Conservation (phyloP, 2,113 vertebrate species). For the Hylia prasina region DNA sequence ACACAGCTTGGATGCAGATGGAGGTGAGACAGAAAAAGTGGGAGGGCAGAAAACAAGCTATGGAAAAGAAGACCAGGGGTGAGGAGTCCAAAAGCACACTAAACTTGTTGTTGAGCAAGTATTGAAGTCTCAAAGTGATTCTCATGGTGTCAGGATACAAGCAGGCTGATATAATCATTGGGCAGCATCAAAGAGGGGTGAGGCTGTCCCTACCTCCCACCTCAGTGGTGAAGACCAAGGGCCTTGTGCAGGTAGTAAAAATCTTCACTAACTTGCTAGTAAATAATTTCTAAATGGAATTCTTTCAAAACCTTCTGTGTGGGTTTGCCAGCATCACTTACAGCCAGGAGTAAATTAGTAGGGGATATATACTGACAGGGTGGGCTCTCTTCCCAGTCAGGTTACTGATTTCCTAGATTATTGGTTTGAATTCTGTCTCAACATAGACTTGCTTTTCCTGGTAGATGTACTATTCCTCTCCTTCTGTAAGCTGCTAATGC, state of each 20-base stretch:
- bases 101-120: background rate
- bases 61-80: background rate
- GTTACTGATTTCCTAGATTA: background rate
- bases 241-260: background rate
- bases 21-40: background rate
- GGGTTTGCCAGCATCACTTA: background rate
- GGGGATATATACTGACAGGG: background rate
- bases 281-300: background rate
- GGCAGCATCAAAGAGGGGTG: fast-evolving
- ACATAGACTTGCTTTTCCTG: background rate
- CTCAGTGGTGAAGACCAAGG: background rate
- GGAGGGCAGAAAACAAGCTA: background rate
- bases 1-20: background rate
- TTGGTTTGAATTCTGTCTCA: background rate
- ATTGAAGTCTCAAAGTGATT: background rate
- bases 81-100: background rate
- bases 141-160: background rate
- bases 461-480: background rate
- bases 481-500: background rate
- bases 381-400: background rate
- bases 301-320: background rate
- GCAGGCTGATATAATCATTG: background rate
- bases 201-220: background rate
- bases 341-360: background rate
- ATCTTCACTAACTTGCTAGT: background rate